These are phyloP conservation scores for Archips xylosteana DNA, from an alignment of 2,888 invertebrate species.

Conservation along the genomic window DNA sequence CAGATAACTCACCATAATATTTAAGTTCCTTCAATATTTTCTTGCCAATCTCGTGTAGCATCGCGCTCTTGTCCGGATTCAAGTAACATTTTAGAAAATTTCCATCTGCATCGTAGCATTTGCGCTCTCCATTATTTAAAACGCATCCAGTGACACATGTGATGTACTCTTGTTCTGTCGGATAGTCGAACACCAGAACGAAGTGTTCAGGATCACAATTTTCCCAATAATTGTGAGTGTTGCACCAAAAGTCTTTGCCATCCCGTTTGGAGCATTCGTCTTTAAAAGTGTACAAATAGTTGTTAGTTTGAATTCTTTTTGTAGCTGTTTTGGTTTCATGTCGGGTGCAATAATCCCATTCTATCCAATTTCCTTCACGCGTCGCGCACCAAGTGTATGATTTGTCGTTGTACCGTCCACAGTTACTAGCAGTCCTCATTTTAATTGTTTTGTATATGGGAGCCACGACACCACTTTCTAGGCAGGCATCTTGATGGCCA, in stretches of 20 bases:
- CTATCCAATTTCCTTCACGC: neutral
- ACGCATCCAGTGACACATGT: constrained; percentile 27
- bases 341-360: constrained; percentile 27
- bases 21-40: constrained; percentile 20
- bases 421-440: constrained; percentile 25
- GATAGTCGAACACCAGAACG: constrained; percentile 34
- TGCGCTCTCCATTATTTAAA: constrained; percentile 11
- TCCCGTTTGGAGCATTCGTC: constrained; percentile 12
- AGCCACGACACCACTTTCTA: constrained; percentile 1
- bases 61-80: constrained; percentile 30
- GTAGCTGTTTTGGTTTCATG: constrained; percentile 19
- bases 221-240: constrained; percentile 34
- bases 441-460: constrained; percentile 28
- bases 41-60: constrained; percentile 15
- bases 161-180: constrained; percentile 15
- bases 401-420: constrained; percentile 15
- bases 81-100: constrained; percentile 24
- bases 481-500: constrained; percentile 9
- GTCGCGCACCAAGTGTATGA: constrained; percentile 29
- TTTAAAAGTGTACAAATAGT: constrained; percentile 25
- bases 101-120: constrained; percentile 24
- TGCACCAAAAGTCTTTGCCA: too few relatives aligned
- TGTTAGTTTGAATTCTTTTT: constrained; percentile 23
- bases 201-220: constrained; percentile 32
- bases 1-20: constrained; percentile 8